Evolutionary conservation across 2,797 vertebrate genomes (phyloP).

Genomic region (Tangara arthus): DNA sequence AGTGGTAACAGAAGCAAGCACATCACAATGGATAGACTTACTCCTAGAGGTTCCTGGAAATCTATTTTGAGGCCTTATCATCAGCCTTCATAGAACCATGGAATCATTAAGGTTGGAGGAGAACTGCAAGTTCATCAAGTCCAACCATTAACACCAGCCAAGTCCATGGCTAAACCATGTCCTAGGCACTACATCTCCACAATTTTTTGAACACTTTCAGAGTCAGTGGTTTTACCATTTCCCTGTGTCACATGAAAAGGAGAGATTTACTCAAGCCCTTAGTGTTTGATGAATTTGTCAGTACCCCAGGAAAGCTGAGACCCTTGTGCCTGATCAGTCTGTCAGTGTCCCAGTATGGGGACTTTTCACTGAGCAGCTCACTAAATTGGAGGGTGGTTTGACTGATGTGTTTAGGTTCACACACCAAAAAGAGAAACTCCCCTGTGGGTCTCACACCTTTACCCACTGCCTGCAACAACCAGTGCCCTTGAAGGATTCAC

Average conservation of each 20-base stretch:
- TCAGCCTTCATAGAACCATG: background rate
- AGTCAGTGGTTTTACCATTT: background rate
- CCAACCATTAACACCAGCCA: background rate
- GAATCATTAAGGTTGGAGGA: background rate
- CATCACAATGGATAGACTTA: background rate
- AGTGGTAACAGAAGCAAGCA: background rate
- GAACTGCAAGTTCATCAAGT: background rate
- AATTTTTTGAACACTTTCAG: background rate
- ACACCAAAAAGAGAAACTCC: background rate
- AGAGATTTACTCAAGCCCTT: background rate
- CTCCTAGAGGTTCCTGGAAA: background rate
- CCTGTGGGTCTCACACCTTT: background rate
- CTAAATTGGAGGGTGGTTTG: fast-evolving
- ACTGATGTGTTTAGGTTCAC: background rate
- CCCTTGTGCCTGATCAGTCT: background rate
- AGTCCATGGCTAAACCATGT: background rate
- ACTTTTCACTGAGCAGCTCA: background rate
- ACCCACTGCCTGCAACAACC: background rate
- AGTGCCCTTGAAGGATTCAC: background rate
- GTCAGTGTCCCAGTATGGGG: fast-evolving
- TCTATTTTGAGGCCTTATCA: background rate
- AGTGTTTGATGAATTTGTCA: background rate
- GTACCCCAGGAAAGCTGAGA: background rate
- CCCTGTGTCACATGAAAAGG: background rate
- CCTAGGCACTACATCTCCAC: background rate